Percentiles rank a stretch among this genome's conserved stretches.
phyloP scores from a whole-genome alignment of 2,113 vertebrate species.

The Pangasianodon gigas region DNA sequence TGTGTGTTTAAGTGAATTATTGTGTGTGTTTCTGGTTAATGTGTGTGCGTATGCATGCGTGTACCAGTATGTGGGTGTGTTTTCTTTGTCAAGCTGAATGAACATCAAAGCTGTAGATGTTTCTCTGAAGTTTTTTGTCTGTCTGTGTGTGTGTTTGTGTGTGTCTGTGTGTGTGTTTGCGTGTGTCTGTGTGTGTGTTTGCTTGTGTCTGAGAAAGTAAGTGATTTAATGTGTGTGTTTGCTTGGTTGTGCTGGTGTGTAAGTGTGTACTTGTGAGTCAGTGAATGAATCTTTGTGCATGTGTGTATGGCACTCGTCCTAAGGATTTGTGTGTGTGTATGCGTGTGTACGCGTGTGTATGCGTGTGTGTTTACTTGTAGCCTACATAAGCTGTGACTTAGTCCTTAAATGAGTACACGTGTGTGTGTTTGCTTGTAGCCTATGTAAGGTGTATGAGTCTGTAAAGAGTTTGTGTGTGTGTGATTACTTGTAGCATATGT shows the following conservation, averaged over 20 bases:
- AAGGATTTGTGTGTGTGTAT: no score
- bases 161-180: not conserved
- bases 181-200: not conserved
- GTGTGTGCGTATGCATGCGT: not conserved
- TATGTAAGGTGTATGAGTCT: not conserved
- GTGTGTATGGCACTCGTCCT: not conserved
- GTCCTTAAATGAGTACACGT: no score
- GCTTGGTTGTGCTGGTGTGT: not conserved
- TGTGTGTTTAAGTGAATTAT: not conserved
- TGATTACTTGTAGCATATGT: not conserved
- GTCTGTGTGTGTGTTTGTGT: not conserved
- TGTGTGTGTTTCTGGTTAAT: not conserved
- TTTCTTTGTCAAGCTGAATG: not conserved
- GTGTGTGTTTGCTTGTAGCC: not conserved
- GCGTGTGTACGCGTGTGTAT: no score
- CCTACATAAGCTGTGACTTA: no score
- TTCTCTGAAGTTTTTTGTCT: not conserved
- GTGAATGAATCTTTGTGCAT: not conserved
- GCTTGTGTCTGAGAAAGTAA: no score
- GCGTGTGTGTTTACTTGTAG: no score
- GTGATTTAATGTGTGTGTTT: not conserved
- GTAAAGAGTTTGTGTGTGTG: not conserved
- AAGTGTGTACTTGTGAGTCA: no score
- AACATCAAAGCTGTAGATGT: not conserved
- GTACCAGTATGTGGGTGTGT: not conserved